Evolutionary conservation across 2,797 vertebrate species (phyloP).

Genomic region (Phataginus tricuspis): DNA sequence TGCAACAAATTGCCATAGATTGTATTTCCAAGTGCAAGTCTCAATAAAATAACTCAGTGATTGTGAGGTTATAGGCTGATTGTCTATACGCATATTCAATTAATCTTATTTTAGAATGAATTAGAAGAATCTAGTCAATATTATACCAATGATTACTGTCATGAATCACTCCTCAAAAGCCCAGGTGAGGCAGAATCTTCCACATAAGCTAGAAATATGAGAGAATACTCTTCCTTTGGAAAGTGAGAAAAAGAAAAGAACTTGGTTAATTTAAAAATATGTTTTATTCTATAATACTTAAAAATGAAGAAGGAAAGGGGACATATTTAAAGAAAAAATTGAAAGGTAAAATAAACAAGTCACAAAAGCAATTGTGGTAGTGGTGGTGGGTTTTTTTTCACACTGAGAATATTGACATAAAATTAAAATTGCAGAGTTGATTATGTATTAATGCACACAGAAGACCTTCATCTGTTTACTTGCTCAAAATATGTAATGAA

Average conservation of each 20-base stretch:
- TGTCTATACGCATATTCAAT: neutral
- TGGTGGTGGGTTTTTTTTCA: neutral
- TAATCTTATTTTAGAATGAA: neutral
- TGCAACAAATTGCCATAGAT: neutral
- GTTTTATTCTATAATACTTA: neutral
- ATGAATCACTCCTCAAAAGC: neutral
- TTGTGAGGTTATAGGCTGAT: neutral
- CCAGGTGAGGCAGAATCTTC: neutral
- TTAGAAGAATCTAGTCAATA: neutral
- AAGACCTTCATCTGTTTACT: neutral
- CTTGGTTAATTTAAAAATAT: neutral
- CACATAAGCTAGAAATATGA: neutral
- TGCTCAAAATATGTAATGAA: neutral
- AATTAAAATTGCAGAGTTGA: neutral
- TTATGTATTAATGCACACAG: neutral
- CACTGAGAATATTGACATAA: neutral
- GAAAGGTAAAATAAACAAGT: neutral
- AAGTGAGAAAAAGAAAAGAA: neutral
- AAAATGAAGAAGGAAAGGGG: neutral
- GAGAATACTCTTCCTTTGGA: neutral
- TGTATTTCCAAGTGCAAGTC: neutral
- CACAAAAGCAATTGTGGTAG: neutral
- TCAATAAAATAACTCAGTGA: neutral
- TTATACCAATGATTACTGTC: neutral
- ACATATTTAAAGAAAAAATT: neutral